These are phyloP conservation scores for Schlechtendalia chinensis DNA, from an alignment of 1,140 invertebrate species.

Conservation along the genomic window DNA sequence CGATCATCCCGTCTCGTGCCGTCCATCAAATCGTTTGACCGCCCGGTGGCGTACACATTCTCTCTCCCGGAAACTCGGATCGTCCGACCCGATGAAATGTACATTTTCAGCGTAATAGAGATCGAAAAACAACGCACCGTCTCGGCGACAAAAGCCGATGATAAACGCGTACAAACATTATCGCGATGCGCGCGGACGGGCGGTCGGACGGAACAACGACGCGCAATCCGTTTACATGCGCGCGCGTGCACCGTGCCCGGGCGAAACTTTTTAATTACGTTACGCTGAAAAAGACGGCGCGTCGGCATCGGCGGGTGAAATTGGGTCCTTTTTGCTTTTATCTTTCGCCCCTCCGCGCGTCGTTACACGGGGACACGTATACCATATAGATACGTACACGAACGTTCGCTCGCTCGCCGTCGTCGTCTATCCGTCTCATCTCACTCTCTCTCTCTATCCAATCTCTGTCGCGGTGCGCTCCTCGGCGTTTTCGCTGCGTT, in stretches of 20 bases:
- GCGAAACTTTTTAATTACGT: slow-evolving; percentile 48
- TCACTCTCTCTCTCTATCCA: too few relatives aligned
- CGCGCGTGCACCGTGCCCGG: slow-evolving; percentile 22
- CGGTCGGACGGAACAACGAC: slow-evolving; percentile 23
- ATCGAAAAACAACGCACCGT: not conserved
- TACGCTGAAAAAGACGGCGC: slow-evolving; percentile 19
- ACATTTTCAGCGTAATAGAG: too few relatives aligned
- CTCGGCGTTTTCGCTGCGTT: not conserved
- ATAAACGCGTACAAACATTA: slow-evolving; percentile 21
- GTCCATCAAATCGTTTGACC: too few relatives aligned
- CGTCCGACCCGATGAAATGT: too few relatives aligned
- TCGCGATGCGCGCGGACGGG: not conserved
- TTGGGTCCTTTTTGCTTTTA: slow-evolving; percentile 49
- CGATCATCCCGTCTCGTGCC: too few relatives aligned
- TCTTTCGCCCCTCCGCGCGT: not conserved
- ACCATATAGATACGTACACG: not conserved
- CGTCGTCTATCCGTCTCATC: too few relatives aligned
- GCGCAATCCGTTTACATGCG: slow-evolving; percentile 39
- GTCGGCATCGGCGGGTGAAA: slow-evolving; percentile 16
- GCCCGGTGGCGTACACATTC: too few relatives aligned
- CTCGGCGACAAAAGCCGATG: slow-evolving; percentile 1
- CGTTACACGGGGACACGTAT: not conserved
- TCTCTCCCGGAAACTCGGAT: too few relatives aligned
- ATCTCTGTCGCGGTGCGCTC: too few relatives aligned
- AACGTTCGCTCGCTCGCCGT: not conserved